Conservation (phyloP, 2,113 vertebrate species). For the Periophthalmodon schlosseri region DNA sequence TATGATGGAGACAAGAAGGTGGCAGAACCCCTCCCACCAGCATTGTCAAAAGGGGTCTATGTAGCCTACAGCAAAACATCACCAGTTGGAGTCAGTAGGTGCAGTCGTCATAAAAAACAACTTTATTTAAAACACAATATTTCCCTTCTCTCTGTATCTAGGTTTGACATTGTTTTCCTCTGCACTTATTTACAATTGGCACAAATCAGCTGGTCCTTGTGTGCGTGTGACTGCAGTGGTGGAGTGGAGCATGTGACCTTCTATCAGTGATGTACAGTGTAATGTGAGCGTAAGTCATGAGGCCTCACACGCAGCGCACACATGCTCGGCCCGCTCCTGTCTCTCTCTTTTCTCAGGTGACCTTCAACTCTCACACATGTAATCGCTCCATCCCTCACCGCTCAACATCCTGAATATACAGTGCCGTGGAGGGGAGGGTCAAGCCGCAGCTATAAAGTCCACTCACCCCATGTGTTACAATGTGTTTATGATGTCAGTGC, state of each 20-base stretch:
- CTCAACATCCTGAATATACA: constrained; percentile 5
- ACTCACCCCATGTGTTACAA: neutral
- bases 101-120: too few relatives aligned
- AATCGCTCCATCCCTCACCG: constrained; percentile 35
- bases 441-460: constrained; percentile 17
- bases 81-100: too few relatives aligned
- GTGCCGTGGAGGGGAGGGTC: constrained; percentile 14
- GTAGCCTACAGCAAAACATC: too few relatives aligned
- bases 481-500: neutral
- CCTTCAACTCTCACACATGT: constrained; percentile 37
- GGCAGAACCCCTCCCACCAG: too few relatives aligned
- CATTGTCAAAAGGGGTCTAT: too few relatives aligned
- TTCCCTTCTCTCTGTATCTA: neutral
- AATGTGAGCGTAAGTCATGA: neutral
- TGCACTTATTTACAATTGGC: neutral
- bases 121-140: neutral
- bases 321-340: neutral
- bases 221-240: neutral
- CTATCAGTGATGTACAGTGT: constrained; percentile 4
- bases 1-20: too few relatives aligned
- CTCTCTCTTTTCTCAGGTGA: constrained; percentile 23
- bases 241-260: constrained; percentile 4
- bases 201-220: constrained; percentile 1
- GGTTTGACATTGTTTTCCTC: neutral
- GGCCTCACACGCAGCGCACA: neutral